Conservation (phyloP, 1,140 invertebrate species). For the Drosophila triauraria region DNA sequence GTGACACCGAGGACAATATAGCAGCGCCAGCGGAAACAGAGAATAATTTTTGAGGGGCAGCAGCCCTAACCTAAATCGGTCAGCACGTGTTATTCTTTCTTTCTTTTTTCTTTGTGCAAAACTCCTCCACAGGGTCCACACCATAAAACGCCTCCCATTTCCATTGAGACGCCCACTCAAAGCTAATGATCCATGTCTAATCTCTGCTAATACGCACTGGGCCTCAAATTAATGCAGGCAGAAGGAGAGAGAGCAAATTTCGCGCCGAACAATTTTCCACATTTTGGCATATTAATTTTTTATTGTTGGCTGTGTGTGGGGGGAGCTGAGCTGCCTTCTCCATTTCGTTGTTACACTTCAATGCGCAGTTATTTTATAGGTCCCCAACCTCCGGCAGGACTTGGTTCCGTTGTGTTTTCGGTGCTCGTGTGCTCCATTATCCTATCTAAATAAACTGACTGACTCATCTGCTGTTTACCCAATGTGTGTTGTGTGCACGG, state of each 20-base stretch:
- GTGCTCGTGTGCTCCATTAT: constrained; percentile 57
- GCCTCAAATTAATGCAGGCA: constrained; percentile 31
- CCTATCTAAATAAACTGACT: constrained; percentile 59
- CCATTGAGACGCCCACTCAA: constrained; percentile 36
- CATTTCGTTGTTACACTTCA: constrained; percentile 36
- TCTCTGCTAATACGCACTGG: constrained; percentile 49
- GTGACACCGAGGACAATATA: constrained; percentile 45
- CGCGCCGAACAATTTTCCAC: constrained; percentile 58
- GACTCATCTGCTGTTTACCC: constrained; percentile 31
- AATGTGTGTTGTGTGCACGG: constrained; percentile 19
- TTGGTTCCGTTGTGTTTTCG: constrained; percentile 34
- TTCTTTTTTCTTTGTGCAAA: constrained; percentile 1
- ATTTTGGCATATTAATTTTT: constrained; percentile 65
- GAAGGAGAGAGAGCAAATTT: constrained; percentile 41
- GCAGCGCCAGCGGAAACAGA: constrained; percentile 14
- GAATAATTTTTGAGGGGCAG: constrained; percentile 26
- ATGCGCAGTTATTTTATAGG: constrained; percentile 40
- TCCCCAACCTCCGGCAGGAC: constrained; percentile 18
- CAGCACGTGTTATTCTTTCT: constrained; percentile 49
- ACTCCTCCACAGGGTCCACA: background rate
- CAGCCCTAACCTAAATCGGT: constrained; percentile 50
- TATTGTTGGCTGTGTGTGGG: constrained; percentile 20
- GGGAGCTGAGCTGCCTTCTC: constrained; percentile 4
- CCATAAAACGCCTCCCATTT: background rate
- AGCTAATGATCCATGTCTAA: constrained; percentile 63